phyloP scores from a whole-genome alignment of 2,888 invertebrate genomes.

The Cheilosia soror region DNA sequence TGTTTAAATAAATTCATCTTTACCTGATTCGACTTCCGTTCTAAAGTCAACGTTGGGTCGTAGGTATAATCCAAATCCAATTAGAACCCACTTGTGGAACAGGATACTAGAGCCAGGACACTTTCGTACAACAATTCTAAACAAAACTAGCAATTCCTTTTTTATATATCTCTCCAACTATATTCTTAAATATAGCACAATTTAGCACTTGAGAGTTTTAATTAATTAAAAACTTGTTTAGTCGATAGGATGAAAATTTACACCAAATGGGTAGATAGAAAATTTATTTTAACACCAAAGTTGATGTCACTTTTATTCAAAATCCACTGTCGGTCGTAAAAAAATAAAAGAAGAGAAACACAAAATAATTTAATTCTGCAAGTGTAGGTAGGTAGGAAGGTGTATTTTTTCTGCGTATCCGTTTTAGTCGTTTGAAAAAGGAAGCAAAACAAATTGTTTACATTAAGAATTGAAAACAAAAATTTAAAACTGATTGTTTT shows the following conservation, averaged over 20 bases:
- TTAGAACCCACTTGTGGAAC: slow-evolving; percentile 33
- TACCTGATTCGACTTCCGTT: slow-evolving; percentile 56
- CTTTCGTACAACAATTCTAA: slow-evolving; percentile 63
- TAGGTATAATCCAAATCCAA: slow-evolving; percentile 47
- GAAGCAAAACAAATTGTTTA: slow-evolving; percentile 45
- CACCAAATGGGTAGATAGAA: slow-evolving; percentile 21
- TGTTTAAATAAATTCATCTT: slow-evolving; percentile 7
- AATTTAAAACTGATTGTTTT: slow-evolving; percentile 42
- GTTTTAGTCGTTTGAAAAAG: slow-evolving; percentile 28
- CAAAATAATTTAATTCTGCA: not conserved
- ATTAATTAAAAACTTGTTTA: slow-evolving; percentile 23
- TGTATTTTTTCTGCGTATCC: slow-evolving; percentile 28
- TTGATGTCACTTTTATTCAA: slow-evolving; percentile 44
- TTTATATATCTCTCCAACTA: slow-evolving; percentile 1
- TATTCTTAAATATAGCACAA: not conserved
- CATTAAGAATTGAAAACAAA: slow-evolving; percentile 37
- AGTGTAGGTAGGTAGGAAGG: slow-evolving; percentile 18
- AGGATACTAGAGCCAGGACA: slow-evolving; percentile 44
- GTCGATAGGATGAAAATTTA: slow-evolving; percentile 18
- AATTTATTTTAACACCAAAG: slow-evolving; percentile 49
- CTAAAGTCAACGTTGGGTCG: not conserved
- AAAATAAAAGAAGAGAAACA: not conserved
- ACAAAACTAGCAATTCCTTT: slow-evolving; percentile 21
- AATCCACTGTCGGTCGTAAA: slow-evolving; percentile 23
- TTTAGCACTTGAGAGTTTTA: slow-evolving; percentile 44